Evolutionary conservation across 1,140 invertebrate species (phyloP).

Genomic region (Agrypnia vestita): DNA sequence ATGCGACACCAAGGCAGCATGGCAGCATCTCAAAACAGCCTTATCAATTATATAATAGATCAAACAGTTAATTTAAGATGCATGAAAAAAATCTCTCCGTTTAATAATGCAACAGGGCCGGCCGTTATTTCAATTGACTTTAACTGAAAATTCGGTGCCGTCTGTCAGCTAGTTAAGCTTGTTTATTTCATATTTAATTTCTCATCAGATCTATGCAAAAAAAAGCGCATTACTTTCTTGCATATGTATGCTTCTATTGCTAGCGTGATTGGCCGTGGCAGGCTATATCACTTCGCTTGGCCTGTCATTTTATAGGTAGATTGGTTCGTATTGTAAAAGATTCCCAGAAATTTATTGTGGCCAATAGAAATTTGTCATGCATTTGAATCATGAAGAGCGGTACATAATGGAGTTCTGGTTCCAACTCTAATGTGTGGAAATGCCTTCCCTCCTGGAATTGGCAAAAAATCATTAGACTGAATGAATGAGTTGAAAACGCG

Average conservation of each 20-base stretch:
- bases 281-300: no score
- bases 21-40: not conserved
- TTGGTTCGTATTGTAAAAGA: no score
- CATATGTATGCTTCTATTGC: not conserved
- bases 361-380: no score
- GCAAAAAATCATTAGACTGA: no score
- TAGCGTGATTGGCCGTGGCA: not conserved
- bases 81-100: slow-evolving; percentile 8
- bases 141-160: slow-evolving; percentile 11
- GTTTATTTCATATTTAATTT: slow-evolving; percentile 18
- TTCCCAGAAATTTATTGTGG: no score
- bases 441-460: no score
- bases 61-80: not conserved
- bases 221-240: slow-evolving; percentile 7
- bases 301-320: no score
- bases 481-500: no score
- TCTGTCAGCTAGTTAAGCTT: slow-evolving; percentile 24
- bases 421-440: no score
- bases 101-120: not conserved
- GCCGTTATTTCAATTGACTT: slow-evolving; percentile 5
- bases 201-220: not conserved
- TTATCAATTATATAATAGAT: slow-evolving; percentile 18
- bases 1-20: no score
- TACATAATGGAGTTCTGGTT: no score
- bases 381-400: no score